Base-by-base conservation (phyloP, 2,113 vertebrate genomes). In the Glaucidium brasilianum region DNA sequence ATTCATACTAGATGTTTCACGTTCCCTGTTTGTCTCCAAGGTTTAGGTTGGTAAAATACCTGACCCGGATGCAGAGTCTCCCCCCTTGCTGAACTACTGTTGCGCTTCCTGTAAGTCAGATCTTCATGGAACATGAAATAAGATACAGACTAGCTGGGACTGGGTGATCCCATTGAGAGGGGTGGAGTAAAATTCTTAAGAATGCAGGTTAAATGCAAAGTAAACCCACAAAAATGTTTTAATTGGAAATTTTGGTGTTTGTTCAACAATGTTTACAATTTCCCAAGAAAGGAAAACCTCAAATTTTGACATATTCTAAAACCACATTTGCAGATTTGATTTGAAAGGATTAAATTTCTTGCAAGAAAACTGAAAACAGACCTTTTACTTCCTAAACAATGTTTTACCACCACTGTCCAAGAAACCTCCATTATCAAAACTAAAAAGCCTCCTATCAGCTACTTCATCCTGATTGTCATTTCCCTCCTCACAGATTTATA, bases 1-100 rank as follows among this genome's bases (percentile, higher is more conserved):
- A 26, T 5, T 16, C 17, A 53, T 15, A 18, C 22, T 53, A 73
- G 17, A 16, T 45, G 32, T 47, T 86, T n/a, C 34, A 8, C 5
- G 9, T 37, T 60, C 3, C 3, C 4, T 47, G 4, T 29, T 60
- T 2, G 0, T 66, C 74, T 69, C 53, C 10, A 15, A 52, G 23
- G 5, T 37, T 84, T 35, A 63, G 21, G 13, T 9, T 58, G 10
- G 8, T 56, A 63, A 68, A 17, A 56, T 21, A 15, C 26, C 10
- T 2, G 5, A 29, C 26, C 14, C 0, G 2, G 45, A 29, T 0
- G 0, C 25, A 49, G 45, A 55, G 6, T 43, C 8, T 75, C 27
- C 14, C 20, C 11, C 6, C 16, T 32, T 52, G 47, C 2, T 12
- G n/a, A 68, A 47, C 13, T 53, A n/a, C 16, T 32, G 35, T 12